Conservation (phyloP, 2,888 invertebrate species). For the Sialis fuliginosa region DNA sequence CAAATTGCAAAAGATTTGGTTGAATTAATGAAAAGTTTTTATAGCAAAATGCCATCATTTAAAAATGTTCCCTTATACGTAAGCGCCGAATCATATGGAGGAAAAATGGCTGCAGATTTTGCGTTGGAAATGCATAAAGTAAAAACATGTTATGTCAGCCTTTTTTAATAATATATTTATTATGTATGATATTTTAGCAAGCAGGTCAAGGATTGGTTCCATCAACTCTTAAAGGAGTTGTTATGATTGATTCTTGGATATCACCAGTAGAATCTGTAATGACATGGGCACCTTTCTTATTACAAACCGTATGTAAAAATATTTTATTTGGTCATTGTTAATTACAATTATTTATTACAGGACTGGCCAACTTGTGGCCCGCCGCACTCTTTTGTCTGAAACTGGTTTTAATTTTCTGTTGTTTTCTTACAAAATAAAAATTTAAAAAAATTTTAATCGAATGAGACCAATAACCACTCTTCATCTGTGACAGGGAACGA, state of each 20-base stretch:
- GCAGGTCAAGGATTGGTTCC: conserved; percentile 44
- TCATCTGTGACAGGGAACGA: too few relatives aligned
- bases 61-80: conserved; percentile 60
- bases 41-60: conserved; percentile 48
- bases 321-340: too few relatives aligned
- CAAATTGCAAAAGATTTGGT: conserved; percentile 63
- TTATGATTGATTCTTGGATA: conserved; percentile 80
- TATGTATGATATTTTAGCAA: conserved; percentile 19
- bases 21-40: conserved; percentile 49
- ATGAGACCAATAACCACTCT: too few relatives aligned
- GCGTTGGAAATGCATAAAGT: conserved; percentile 40
- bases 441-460: too few relatives aligned
- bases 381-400: too few relatives aligned
- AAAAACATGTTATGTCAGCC: conserved; percentile 7
- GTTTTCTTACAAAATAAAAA: too few relatives aligned
- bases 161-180: background rate
- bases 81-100: conserved; percentile 81
- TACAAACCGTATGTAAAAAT: conserved; percentile 37
- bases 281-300: conserved; percentile 66
- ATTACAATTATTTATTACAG: too few relatives aligned
- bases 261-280: conserved; percentile 70
- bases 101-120: conserved; percentile 82
- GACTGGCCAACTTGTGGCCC: too few relatives aligned
- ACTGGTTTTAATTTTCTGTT: too few relatives aligned
- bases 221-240: conserved; percentile 60